Conservation (phyloP, 1,140 invertebrate genomes). For the Caenorhabditis remanei region DNA sequence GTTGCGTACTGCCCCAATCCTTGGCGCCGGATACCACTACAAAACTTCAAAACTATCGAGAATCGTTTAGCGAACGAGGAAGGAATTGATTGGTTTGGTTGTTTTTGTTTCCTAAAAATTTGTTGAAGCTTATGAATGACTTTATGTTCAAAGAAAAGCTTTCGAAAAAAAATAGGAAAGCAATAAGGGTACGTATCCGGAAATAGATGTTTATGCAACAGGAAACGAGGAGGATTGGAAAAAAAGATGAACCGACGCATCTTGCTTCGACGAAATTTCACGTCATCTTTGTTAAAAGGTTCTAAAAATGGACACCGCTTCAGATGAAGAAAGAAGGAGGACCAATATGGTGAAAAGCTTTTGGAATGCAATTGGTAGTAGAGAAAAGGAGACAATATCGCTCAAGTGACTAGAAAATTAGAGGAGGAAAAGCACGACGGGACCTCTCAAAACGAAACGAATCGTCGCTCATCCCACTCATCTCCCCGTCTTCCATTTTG, state of each 20-base stretch:
- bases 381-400: constrained; percentile 37
- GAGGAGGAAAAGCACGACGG: neutral
- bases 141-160: neutral
- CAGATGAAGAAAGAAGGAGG: neutral
- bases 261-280: neutral
- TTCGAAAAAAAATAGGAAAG: neutral
- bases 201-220: constrained; percentile 29
- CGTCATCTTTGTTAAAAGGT: constrained; percentile 7
- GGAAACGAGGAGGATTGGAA: neutral
- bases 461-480: neutral
- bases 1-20: neutral
- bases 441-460: neutral
- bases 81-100: neutral
- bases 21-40: too few species aligned
- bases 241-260: neutral
- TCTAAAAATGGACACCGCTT: neutral
- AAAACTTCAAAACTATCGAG: too few species aligned
- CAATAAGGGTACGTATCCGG: neutral
- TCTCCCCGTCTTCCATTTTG: neutral
- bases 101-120: too few species aligned
- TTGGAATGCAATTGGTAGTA: constrained; percentile 41
- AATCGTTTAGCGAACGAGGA: neutral
- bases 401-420: constrained; percentile 29
- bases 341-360: constrained; percentile 37
- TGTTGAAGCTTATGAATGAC: neutral